These are phyloP conservation scores for Bos indicus DNA, from an alignment of 2,113 vertebrate species.

Conservation along the genomic window DNA sequence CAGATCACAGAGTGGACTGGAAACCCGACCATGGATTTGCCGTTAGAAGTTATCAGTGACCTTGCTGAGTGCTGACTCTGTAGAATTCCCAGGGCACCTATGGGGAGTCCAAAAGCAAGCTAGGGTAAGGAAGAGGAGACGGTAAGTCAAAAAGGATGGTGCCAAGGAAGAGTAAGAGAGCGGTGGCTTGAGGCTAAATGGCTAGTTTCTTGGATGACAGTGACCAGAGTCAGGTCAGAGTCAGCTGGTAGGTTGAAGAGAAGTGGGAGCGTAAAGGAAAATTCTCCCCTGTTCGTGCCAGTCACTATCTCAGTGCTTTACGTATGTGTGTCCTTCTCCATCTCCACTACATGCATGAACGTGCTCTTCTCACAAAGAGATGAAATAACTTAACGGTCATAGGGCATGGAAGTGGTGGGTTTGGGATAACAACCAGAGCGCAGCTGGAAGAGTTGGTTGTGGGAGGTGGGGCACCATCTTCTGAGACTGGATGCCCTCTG, in stretches of 20 bases:
- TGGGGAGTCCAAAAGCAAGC: neutral
- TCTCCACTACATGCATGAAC: neutral
- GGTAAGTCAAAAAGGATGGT: neutral
- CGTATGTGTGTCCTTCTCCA: rapidly evolving
- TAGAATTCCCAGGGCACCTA: neutral
- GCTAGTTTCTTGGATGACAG: neutral
- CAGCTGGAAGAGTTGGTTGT: neutral
- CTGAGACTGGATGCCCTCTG: neutral
- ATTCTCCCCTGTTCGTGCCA: neutral
- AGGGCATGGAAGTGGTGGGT: neutral
- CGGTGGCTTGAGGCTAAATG: neutral
- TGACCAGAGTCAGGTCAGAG: neutral
- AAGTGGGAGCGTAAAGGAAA: neutral
- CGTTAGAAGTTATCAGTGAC: neutral
- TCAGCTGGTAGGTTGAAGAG: neutral
- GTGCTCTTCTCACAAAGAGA: neutral
- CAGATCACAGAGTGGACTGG: neutral
- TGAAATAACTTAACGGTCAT: neutral
- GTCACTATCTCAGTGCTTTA: neutral
- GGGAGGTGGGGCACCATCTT: neutral
- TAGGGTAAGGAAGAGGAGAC: neutral
- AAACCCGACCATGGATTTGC: no score
- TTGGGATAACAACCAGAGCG: neutral
- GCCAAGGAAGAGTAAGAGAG: neutral
- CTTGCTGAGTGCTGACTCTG: neutral